Percentiles rank a stretch among this genome's conserved stretches.
Conservation (phyloP, 1,140 invertebrate genomes). For the Formica selysi region DNA sequence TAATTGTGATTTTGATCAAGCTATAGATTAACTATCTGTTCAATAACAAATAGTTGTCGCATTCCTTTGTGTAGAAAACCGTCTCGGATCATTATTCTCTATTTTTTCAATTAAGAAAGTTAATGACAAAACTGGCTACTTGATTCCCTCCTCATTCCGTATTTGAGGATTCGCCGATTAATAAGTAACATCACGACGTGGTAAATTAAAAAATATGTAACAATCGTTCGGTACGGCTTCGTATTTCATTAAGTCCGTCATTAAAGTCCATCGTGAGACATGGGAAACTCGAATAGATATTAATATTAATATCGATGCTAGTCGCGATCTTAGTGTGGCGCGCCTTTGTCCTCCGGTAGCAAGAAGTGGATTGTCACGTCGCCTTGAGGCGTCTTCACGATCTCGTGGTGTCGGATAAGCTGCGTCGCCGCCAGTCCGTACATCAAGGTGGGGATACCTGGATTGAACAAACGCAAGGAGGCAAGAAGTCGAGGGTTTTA, state of each 20-base stretch:
- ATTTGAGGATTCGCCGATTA: not conserved
- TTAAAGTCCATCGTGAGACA: not conserved
- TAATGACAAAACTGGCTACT: not conserved
- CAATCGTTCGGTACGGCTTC: not conserved
- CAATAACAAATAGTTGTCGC: too few relatives aligned
- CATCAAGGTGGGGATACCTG: constrained; percentile 95
- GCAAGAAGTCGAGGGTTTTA: constrained; percentile 42
- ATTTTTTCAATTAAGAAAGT: constrained; percentile 18
- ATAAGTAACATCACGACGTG: not conserved
- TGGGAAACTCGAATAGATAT: too few relatives aligned
- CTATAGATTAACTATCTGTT: too few relatives aligned
- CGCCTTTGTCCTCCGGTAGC: constrained; percentile 94
- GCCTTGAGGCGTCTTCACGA: constrained; percentile 91
- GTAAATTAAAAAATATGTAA: not conserved
- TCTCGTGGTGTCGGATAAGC: constrained; percentile 93
- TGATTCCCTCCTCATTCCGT: not conserved
- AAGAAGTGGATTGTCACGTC: constrained; percentile 94
- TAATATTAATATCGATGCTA: not conserved
- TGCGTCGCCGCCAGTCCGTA: constrained; percentile 95
- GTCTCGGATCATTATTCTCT: not conserved
- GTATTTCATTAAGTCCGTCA: not conserved
- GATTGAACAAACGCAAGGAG: constrained; percentile 56
- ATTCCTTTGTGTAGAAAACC: not conserved
- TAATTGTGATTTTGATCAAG: not conserved
- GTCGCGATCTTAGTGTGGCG: constrained; percentile 87